phyloP scores from a whole-genome alignment of 1,140 invertebrate genomes.

The Drosophila nigrodunni region DNA sequence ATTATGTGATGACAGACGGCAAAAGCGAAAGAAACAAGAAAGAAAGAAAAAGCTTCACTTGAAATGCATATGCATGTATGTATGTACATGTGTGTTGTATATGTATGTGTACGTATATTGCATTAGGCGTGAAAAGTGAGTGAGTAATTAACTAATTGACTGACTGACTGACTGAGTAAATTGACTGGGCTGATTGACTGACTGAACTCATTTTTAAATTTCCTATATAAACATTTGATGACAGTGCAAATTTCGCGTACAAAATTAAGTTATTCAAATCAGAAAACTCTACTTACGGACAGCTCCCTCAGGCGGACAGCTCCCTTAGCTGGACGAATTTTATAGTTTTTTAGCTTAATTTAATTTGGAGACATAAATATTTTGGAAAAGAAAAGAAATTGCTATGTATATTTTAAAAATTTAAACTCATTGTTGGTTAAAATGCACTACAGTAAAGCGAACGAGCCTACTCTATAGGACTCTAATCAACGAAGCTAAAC shows the following conservation, averaged over 20 bases:
- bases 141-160: constrained; percentile 31
- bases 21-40: not conserved
- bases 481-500: too few relatives aligned
- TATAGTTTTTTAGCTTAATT: too few relatives aligned
- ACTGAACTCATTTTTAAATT: constrained; percentile 7
- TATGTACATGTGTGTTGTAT: not conserved
- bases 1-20: constrained; percentile 40
- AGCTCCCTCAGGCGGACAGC: too few relatives aligned
- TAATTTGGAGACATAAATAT: too few relatives aligned
- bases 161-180: constrained; percentile 20
- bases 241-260: not conserved
- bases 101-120: not conserved
- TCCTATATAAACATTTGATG: not conserved
- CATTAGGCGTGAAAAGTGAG: constrained; percentile 9
- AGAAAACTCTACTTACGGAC: too few relatives aligned
- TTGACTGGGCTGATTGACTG: constrained; percentile 12
- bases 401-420: too few relatives aligned
- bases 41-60: constrained; percentile 7
- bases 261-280: not conserved
- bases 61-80: constrained; percentile 1
- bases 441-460: too few relatives aligned
- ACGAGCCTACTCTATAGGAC: too few relatives aligned
- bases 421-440: too few relatives aligned
- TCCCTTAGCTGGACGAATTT: too few relatives aligned
- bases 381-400: too few relatives aligned